Conservation (phyloP, 2,113 vertebrate genomes). For the Pseudonaja textilis region DNA sequence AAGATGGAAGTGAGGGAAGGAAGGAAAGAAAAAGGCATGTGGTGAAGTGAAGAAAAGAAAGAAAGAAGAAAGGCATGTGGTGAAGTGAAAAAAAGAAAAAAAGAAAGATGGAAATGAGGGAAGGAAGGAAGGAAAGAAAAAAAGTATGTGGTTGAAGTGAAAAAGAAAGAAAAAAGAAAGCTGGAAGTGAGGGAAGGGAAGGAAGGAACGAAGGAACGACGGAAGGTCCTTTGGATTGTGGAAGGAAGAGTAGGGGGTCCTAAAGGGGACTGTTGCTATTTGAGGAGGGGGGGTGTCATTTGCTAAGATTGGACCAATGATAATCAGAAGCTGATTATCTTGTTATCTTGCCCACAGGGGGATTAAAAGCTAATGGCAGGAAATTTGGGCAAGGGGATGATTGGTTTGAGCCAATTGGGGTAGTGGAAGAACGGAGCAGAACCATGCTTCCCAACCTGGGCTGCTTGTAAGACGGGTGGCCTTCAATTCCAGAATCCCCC, state of each 20-base stretch:
- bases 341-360: background rate
- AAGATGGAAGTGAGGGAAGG: no score
- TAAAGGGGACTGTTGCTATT: background rate
- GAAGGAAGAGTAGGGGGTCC: background rate
- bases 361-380: background rate
- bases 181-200: no score
- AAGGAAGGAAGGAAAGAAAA: accelerated
- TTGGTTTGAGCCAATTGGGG: background rate
- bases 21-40: no score
- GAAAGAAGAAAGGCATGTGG: no score
- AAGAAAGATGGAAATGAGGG: no score
- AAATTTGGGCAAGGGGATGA: background rate
- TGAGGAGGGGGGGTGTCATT: background rate
- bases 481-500: background rate
- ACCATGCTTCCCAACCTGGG: no score
- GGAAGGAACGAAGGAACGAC: no score
- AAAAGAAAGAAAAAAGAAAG: no score
- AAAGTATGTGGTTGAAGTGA: no score
- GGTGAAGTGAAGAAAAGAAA: no score
- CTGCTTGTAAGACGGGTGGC: background rate
- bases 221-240: background rate
- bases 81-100: no score
- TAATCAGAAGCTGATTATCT: background rate
- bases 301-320: background rate
- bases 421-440: background rate